Percentiles rank a stretch among this genome's conserved stretches.
Conservation (phyloP, 1,140 invertebrate genomes). For the Drosophila insularis region DNA sequence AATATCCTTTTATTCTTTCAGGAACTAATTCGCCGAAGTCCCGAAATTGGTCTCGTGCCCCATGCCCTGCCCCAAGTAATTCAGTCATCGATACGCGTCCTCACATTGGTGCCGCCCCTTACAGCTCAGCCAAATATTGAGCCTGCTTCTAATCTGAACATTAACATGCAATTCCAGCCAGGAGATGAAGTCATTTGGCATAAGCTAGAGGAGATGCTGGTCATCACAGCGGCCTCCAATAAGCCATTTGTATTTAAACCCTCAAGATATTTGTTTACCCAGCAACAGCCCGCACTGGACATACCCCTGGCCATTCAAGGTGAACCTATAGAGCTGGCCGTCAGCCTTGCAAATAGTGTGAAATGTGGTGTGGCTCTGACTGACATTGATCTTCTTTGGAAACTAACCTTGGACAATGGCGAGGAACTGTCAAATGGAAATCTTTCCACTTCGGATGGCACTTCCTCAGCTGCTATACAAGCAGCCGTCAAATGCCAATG, state of each 20-base stretch:
- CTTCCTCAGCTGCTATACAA: slow-evolving; percentile 62
- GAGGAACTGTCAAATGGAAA: slow-evolving; percentile 79
- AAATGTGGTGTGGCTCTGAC: slow-evolving; percentile 56
- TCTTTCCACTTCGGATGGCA: slow-evolving; percentile 67
- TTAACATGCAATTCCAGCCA: slow-evolving; percentile 81
- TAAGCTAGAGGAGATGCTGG: slow-evolving; percentile 90
- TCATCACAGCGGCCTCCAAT: slow-evolving; percentile 87
- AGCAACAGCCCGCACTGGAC: slow-evolving; percentile 85
- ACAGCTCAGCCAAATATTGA: slow-evolving; percentile 81
- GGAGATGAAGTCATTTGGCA: slow-evolving; percentile 85
- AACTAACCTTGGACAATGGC: slow-evolving; percentile 84
- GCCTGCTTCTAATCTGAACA: slow-evolving; percentile 86
- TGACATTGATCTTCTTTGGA: slow-evolving; percentile 90
- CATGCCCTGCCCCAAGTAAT: slow-evolving; percentile 74
- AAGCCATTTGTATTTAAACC: slow-evolving; percentile 91
- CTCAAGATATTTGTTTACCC: slow-evolving; percentile 87
- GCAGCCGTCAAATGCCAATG: slow-evolving; percentile 82
- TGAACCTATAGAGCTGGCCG: slow-evolving; percentile 91
- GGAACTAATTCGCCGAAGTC: slow-evolving; percentile 70
- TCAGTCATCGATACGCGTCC: slow-evolving; percentile 73
- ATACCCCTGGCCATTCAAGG: slow-evolving; percentile 88
- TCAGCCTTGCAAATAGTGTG: slow-evolving; percentile 88
- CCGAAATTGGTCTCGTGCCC: slow-evolving; percentile 69
- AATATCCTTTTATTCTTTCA: slow-evolving; percentile 2
- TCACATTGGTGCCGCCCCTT: slow-evolving; percentile 78